Conservation (phyloP, 2,888 invertebrate genomes). For the Silvanus unidentatus region DNA sequence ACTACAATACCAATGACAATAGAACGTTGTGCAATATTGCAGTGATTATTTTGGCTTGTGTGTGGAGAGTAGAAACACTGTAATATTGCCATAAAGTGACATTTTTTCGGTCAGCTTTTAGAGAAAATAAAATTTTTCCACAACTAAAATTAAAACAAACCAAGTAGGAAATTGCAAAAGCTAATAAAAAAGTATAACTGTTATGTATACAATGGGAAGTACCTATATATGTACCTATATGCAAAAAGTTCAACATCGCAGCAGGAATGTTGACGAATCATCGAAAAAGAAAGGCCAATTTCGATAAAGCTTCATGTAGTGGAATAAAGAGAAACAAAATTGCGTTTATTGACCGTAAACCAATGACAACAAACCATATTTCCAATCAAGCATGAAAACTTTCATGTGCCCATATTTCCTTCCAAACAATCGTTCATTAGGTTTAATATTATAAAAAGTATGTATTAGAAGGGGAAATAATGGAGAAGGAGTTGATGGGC, state of each 20-base stretch:
- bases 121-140: conserved; percentile 6
- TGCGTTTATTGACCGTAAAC: neutral
- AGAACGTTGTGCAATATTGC: conserved; percentile 35
- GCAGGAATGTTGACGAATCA: too few species aligned
- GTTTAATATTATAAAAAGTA: neutral
- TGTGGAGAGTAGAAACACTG: conserved; percentile 34
- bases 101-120: conserved; percentile 14
- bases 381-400: conserved; percentile 1
- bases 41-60: conserved; percentile 39
- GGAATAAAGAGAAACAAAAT: neutral
- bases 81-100: conserved; percentile 16
- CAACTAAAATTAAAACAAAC: too few species aligned
- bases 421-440: conserved; percentile 1
- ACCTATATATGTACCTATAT: too few species aligned
- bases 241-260: too few species aligned
- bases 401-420: neutral
- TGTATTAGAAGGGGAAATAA: neutral
- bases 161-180: too few species aligned
- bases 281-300: too few species aligned
- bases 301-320: too few species aligned
- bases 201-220: too few species aligned
- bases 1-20: conserved; percentile 21
- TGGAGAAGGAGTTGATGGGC: neutral
- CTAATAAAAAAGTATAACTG: too few species aligned
- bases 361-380: conserved; percentile 3